Percentiles rank a stretch among this genome's conserved stretches.
Conservation (phyloP, 2,888 invertebrate species). For the Limnephilus auricula region DNA sequence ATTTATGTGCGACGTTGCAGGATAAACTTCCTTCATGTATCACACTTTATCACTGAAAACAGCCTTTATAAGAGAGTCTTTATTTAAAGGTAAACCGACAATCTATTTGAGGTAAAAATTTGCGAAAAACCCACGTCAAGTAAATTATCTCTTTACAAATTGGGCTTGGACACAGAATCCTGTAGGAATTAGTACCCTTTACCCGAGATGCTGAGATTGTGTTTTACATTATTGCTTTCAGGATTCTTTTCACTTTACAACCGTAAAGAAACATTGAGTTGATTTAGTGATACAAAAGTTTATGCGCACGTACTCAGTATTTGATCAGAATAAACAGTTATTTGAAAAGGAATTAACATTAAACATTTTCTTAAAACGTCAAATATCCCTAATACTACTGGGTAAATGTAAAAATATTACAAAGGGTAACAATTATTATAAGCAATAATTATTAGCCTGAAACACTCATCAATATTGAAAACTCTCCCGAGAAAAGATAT, state of each 20-base stretch:
- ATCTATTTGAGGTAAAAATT: slow-evolving; percentile 19
- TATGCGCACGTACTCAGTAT: neutral
- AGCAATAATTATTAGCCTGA: no score
- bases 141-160: slow-evolving; percentile 43
- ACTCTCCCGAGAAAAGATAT: no score
- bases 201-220: neutral
- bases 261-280: neutral
- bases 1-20: neutral
- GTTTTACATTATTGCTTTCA: neutral
- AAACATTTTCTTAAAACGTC: neutral
- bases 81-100: slow-evolving; percentile 17
- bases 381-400: neutral
- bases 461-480: no score
- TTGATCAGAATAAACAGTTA: neutral
- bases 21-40: neutral
- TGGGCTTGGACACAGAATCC: neutral
- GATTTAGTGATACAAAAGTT: neutral
- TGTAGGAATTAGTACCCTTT: neutral
- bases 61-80: slow-evolving; percentile 10
- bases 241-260: neutral
- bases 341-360: neutral
- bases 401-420: no score
- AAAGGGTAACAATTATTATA: no score
- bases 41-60: slow-evolving; percentile 14
- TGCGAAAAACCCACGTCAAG: slow-evolving; percentile 36